Conservation (phyloP, 2,888 invertebrate species). For the Harpagoxenus sublaevis region DNA sequence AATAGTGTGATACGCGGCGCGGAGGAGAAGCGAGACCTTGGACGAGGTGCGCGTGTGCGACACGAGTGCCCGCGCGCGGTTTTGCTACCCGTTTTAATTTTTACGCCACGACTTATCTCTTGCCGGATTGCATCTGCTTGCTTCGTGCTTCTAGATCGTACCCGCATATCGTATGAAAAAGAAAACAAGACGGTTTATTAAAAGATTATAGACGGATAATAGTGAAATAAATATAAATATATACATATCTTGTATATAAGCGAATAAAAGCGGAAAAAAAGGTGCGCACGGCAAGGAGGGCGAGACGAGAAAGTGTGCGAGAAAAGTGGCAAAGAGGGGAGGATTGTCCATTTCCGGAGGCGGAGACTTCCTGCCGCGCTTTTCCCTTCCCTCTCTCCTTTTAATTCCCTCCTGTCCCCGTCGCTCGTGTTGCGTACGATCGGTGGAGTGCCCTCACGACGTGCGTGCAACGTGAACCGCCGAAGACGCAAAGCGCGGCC, state of each 20-base stretch:
- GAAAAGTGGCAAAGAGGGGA: slow-evolving; percentile 60
- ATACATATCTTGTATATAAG: not conserved
- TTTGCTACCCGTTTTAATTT: slow-evolving; percentile 29
- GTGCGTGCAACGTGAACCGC: slow-evolving; percentile 40
- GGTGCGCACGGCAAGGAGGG: not conserved
- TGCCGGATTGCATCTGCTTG: not conserved
- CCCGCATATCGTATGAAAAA: not conserved
- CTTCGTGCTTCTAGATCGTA: not conserved
- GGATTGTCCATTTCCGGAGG: slow-evolving; percentile 72
- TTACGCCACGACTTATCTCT: slow-evolving; percentile 22
- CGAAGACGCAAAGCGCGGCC: slow-evolving; percentile 21
- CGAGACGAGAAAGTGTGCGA: not conserved
- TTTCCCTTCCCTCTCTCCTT: not conserved
- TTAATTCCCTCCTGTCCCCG: not conserved
- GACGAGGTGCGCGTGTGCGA: slow-evolving; percentile 66
- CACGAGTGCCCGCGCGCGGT: slow-evolving; percentile 59
- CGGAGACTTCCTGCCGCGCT: slow-evolving; percentile 70
- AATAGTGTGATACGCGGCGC: slow-evolving; percentile 43
- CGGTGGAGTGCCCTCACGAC: slow-evolving; percentile 3
- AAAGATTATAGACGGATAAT: not conserved
- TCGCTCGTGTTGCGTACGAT: not conserved
- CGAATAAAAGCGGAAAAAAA: not conserved
- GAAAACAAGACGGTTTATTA: not conserved
- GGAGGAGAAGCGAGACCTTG: slow-evolving; percentile 31
- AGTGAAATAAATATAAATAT: not conserved